Conservation (phyloP, 1,140 invertebrate genomes). For the Drosophila micromelanica region DNA sequence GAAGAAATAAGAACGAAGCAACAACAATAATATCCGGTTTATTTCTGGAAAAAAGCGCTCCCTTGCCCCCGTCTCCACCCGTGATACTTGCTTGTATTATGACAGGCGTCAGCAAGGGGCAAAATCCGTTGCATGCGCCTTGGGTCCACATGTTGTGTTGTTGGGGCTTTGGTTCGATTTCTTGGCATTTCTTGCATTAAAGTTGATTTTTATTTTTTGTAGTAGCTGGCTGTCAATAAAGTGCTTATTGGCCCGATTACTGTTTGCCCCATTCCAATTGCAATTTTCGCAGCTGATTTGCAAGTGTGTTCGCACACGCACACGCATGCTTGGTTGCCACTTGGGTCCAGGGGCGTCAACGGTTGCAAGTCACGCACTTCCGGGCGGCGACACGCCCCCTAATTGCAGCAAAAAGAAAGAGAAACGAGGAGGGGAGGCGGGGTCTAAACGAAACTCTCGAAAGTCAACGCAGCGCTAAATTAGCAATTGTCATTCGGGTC, state of each 20-base stretch:
- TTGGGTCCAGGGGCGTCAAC: constrained; percentile 28
- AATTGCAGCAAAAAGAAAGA: constrained; percentile 52
- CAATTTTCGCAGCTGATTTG: constrained; percentile 12
- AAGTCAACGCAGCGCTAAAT: constrained; percentile 54
- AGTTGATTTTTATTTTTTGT: constrained; percentile 6
- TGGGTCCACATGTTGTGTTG: constrained; percentile 38
- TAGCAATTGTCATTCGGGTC: constrained; percentile 66
- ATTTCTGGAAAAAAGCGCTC: constrained; percentile 27
- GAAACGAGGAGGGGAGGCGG: constrained; percentile 1
- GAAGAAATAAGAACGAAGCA: constrained; percentile 7
- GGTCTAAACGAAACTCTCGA: not conserved
- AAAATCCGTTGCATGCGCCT: constrained; percentile 15
- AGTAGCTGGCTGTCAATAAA: constrained; percentile 59
- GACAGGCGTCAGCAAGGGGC: constrained; percentile 48
- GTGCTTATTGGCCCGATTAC: constrained; percentile 69
- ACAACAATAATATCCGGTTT: constrained; percentile 67
- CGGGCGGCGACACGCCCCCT: constrained; percentile 67
- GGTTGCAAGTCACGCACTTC: constrained; percentile 77
- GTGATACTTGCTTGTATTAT: constrained; percentile 25
- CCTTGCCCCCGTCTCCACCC: not conserved
- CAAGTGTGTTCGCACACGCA: constrained; percentile 23
- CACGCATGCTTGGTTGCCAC: not conserved
- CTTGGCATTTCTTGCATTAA: not conserved
- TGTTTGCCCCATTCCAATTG: constrained; percentile 9
- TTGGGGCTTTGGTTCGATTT: constrained; percentile 19